These are phyloP conservation scores for Carettochelys insculpta DNA, from an alignment of 2,113 vertebrate genomes.

Conservation along the genomic window DNA sequence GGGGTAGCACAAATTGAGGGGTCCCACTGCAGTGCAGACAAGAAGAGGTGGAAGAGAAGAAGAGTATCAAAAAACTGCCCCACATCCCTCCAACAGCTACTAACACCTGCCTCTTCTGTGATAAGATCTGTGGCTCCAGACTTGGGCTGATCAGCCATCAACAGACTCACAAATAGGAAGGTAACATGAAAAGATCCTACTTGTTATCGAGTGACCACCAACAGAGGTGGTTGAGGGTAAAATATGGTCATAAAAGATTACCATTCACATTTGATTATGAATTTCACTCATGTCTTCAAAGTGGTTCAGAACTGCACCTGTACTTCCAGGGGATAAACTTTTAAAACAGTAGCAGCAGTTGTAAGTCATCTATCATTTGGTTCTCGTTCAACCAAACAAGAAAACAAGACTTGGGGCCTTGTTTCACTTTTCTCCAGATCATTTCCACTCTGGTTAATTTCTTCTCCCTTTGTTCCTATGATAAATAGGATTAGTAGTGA, in stretches of 20 bases:
- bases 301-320: constrained; percentile 45
- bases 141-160: too few species aligned
- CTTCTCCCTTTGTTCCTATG: constrained; percentile 56
- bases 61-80: too few species aligned
- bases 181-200: too few species aligned
- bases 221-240: background rate
- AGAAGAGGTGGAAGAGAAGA: too few species aligned
- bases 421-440: constrained; percentile 48
- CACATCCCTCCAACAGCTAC: too few species aligned
- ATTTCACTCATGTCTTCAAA: background rate
- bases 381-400: constrained; percentile 65
- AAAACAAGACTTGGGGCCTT: constrained; percentile 61
- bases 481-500: constrained; percentile 56
- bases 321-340: constrained; percentile 44
- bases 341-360: constrained; percentile 56
- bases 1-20: too few species aligned
- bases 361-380: constrained; percentile 59
- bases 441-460: constrained; percentile 62
- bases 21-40: too few species aligned
- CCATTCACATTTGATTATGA: background rate
- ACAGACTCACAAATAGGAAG: too few species aligned
- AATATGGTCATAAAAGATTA: background rate
- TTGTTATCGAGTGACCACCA: too few species aligned
- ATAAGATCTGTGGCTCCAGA: too few species aligned
- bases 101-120: too few species aligned